Percentiles rank a stretch among this genome's conserved stretches.
These are phyloP conservation scores for Serripes groenlandicus DNA, from an alignment of 2,888 invertebrate species.

Conservation along the genomic window DNA sequence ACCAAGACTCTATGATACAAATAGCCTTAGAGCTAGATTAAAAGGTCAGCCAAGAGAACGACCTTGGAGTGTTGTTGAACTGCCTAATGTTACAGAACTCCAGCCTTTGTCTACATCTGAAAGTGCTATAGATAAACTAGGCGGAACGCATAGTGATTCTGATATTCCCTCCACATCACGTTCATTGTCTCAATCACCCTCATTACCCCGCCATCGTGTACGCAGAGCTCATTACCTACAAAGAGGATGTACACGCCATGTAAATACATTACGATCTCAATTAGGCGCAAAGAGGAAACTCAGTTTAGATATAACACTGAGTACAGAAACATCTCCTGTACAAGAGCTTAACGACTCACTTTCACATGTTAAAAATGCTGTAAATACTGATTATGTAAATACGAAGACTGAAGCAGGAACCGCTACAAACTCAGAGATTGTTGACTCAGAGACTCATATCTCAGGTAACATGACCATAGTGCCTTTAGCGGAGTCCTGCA, in stretches of 20 bases:
- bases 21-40: slow-evolving; percentile 63
- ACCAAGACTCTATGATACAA: slow-evolving; percentile 71
- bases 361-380: slow-evolving; percentile 38
- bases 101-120: slow-evolving; percentile 94
- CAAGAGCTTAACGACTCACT: neutral
- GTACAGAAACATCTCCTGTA: slow-evolving; percentile 3
- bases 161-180: slow-evolving; percentile 61
- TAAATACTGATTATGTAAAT: slow-evolving; percentile 49
- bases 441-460: slow-evolving; percentile 38
- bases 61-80: slow-evolving; percentile 96
- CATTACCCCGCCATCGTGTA: slow-evolving; percentile 72
- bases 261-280: slow-evolving; percentile 63
- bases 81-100: slow-evolving; percentile 90
- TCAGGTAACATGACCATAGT: slow-evolving; percentile 59
- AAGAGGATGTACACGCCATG: slow-evolving; percentile 65
- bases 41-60: slow-evolving; percentile 86
- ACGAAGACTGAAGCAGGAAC: slow-evolving; percentile 13
- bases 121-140: slow-evolving; percentile 92
- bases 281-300: slow-evolving; percentile 75
- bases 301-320: slow-evolving; percentile 50
- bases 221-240: slow-evolving; percentile 59
- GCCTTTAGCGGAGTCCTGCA: slow-evolving; percentile 64
- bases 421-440: slow-evolving; percentile 17
- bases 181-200: slow-evolving; percentile 56
- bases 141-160: slow-evolving; percentile 66